Evolutionary conservation across 2,113 vertebrate genomes (phyloP).

Genomic region (Bolborhynchus lineola): DNA sequence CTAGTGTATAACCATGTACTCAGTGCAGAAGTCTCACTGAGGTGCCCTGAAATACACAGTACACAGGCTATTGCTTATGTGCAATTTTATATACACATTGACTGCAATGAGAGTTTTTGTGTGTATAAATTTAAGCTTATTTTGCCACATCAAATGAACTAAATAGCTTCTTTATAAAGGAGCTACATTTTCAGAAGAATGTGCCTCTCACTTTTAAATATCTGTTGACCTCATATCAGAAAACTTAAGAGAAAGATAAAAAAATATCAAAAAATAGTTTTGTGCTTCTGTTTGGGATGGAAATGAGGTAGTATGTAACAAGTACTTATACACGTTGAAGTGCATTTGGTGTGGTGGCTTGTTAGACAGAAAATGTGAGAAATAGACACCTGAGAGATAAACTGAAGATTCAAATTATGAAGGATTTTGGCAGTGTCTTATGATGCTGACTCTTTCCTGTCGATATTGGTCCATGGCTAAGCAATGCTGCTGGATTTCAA

Average conservation of each 20-base stretch:
- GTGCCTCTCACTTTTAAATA: not conserved
- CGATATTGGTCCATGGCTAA: not conserved
- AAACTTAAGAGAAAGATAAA: not conserved
- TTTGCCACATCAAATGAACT: not conserved
- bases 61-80: not conserved
- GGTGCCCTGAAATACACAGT: not conserved
- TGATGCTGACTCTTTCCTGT: not conserved
- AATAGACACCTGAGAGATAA: not conserved
- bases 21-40: not conserved
- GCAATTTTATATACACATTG: accelerated
- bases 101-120: not conserved
- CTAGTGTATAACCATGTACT: not conserved
- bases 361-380: not conserved
- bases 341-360: not conserved
- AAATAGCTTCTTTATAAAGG: not conserved
- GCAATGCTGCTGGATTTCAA: not conserved
- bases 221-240: not conserved
- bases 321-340: not conserved
- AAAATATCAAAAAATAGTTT: not conserved
- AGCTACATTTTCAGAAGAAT: not conserved
- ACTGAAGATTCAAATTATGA: not conserved
- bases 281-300: not conserved
- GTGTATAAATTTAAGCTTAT: not conserved
- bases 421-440: not conserved
- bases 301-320: not conserved